These are phyloP conservation scores for Manis pentadactyla DNA, from an alignment of 2,797 vertebrate genomes.

Conservation along the genomic window DNA sequence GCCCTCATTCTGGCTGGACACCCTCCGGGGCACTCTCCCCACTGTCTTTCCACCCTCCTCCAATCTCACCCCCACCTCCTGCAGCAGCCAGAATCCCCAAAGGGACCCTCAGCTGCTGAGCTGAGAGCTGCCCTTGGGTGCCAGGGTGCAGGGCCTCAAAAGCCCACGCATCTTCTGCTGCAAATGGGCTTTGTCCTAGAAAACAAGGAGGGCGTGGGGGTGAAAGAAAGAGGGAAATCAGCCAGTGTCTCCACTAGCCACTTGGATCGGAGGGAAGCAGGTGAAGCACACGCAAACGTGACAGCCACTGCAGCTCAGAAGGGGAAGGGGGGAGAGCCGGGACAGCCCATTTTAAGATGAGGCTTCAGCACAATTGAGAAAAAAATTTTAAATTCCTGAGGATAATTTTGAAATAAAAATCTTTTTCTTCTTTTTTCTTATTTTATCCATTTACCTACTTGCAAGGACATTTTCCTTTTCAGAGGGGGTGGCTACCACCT, in stretches of 20 bases:
- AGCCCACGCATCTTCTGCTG: neutral
- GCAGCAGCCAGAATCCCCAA: rapidly evolving
- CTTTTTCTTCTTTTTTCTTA: neutral
- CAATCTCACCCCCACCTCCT: too few relatives aligned
- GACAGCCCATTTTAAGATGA: conserved; percentile 80
- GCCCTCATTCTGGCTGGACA: rapidly evolving
- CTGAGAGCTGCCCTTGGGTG: neutral
- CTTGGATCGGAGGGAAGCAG: conserved; percentile 77
- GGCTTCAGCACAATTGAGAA: conserved; percentile 83
- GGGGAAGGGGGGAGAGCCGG: conserved; percentile 80
- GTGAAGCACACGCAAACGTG: conserved; percentile 79
- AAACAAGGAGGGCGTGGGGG: rapidly evolving
- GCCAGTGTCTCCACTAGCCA: conserved; percentile 54
- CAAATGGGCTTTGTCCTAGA: conserved; percentile 49
- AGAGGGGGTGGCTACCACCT: neutral
- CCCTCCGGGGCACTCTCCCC: too few relatives aligned
- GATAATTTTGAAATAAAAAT: conserved; percentile 84
- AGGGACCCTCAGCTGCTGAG: rapidly evolving
- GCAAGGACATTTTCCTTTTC: conserved; percentile 44
- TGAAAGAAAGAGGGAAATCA: neutral
- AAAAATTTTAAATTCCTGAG: conserved; percentile 81
- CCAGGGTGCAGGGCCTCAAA: neutral
- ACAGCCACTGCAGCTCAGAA: conserved; percentile 80
- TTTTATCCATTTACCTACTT: conserved; percentile 57
- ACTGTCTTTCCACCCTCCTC: neutral